Percentiles rank a stretch among this genome's conserved stretches.
phyloP scores from a whole-genome alignment of 2,888 invertebrate species.

The Sarcophaga caerulescens region DNA sequence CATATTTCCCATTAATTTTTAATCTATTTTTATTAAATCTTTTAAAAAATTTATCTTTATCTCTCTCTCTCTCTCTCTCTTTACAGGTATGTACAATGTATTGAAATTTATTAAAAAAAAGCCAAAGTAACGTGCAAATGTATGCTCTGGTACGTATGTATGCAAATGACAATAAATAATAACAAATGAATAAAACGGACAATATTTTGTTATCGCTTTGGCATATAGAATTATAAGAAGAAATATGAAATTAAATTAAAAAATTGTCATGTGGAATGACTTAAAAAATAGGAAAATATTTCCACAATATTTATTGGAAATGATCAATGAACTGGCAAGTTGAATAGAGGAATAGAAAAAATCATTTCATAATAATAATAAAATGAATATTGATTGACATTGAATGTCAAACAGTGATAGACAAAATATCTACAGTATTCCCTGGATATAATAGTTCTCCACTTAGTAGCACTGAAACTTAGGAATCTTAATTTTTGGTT shows the following conservation, averaged over 20 bases:
- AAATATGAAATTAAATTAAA: slow-evolving; percentile 40
- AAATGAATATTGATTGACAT: slow-evolving; percentile 63
- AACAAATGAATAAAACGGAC: slow-evolving; percentile 23
- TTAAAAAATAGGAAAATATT: slow-evolving; percentile 30
- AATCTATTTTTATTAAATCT: not conserved
- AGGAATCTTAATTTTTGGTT: no score
- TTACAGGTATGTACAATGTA: slow-evolving; percentile 51
- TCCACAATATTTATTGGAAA: slow-evolving; percentile 16
- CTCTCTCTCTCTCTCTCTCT: slow-evolving; percentile 34
- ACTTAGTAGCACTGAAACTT: no score
- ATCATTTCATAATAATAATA: slow-evolving; percentile 33
- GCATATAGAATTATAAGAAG: slow-evolving; percentile 16
- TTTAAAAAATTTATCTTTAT: not conserved
- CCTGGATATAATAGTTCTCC: no score
- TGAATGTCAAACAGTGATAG: slow-evolving; percentile 62
- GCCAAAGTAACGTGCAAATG: not conserved
- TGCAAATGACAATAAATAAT: not conserved
- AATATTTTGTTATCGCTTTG: slow-evolving; percentile 18
- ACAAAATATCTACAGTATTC: slow-evolving; percentile 23
- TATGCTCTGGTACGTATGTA: not conserved
- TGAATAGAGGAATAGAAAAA: not conserved
- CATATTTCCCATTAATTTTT: no score
- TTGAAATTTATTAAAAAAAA: not conserved
- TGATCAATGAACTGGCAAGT: slow-evolving; percentile 51
- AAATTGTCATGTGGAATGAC: slow-evolving; percentile 62